Evolutionary conservation across 2,113 vertebrate genomes (phyloP), one percentile per base, ranked within the genome.

Genomic region (Cyprinodon variegatus): DNA sequence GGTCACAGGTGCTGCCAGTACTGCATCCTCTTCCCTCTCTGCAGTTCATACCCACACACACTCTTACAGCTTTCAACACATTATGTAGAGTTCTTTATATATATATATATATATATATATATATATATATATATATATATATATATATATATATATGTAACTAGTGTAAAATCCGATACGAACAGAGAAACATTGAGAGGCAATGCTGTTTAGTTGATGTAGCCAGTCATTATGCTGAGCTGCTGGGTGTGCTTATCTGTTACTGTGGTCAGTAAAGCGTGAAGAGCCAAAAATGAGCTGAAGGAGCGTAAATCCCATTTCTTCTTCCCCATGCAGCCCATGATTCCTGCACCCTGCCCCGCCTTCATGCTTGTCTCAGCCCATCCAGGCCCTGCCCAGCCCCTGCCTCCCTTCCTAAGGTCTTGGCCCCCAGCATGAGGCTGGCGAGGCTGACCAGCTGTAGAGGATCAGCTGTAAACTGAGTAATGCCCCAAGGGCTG

Each of bases 231-330:
- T 95, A 94, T 93, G 91, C 94, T 91, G 94, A 92, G 92, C 94
- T 94, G 88, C 91, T 91, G 95, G 95, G 85, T 90, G 95, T 94
- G 89, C 95, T 95, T 96, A 95, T 96, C 95, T 95, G 93, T 95
- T 94, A 92, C 94, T 87, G 93, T 71, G 93, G 89, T 95, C 94
- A 94, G 90, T 94, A 92, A 93, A 93, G 95, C 94, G 88, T 96
- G 94, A 94, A 95, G 90, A 95, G 93, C 93, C 91, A 86, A 93
- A 94, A 95, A 94, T 91, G 85, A 94, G 92, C 95, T 94, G 91
- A 95, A 94, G 94, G 94, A 92, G 89, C 81, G 85, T 89, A 94
- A 92, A 91, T 91, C 91, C 89, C 80, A 78, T 88, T 83, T 82
- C 83, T 78, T 43, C 80, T 62, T 80, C 77, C 81, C 77, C 40